phyloP scores from a whole-genome alignment of 2,797 vertebrate species.

The Alcedo quadribrachys region DNA sequence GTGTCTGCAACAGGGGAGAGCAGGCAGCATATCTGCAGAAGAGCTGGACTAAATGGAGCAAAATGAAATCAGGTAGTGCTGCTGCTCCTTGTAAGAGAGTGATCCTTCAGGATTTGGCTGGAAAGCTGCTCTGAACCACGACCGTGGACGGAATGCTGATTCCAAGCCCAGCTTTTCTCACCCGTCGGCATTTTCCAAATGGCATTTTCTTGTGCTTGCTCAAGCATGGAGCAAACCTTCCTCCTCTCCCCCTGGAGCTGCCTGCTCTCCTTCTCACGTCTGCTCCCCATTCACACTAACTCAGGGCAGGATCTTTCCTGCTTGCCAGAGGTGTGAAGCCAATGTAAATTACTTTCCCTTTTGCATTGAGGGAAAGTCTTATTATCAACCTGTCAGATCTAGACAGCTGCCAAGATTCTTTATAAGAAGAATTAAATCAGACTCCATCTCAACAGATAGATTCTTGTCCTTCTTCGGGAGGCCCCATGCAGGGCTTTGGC shows the following conservation, averaged over 20 bases:
- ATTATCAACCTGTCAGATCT: conserved; percentile 66
- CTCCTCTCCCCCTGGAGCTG: background rate
- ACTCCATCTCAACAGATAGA: conserved; percentile 15
- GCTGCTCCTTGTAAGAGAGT: background rate
- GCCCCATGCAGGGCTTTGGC: conserved; percentile 1
- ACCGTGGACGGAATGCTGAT: conserved; percentile 34
- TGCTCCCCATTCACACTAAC: background rate
- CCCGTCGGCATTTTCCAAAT: background rate
- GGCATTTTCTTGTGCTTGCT: conserved; percentile 7
- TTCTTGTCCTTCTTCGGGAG: conserved; percentile 4
- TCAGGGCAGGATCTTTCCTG: conserved; percentile 20
- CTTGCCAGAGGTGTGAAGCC: conserved; percentile 66
- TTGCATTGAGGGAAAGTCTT: conserved; percentile 49
- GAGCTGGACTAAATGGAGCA: background rate
- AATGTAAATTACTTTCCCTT: conserved; percentile 69
- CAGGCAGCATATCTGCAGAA: background rate
- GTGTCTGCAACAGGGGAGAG: background rate
- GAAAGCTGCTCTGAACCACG: background rate
- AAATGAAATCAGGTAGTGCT: background rate
- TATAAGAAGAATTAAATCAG: conserved; percentile 52
- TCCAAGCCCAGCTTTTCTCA: background rate
- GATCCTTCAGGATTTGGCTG: conserved; percentile 43
- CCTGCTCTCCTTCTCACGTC: background rate
- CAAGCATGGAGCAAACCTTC: background rate
- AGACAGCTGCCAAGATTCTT: conserved; percentile 54